A percentile compares a stretch with the other conserved stretches of the same genome.
These are phyloP conservation scores for Maconellicoccus hirsutus DNA, from an alignment of 1,140 invertebrate species.

Conservation along the genomic window DNA sequence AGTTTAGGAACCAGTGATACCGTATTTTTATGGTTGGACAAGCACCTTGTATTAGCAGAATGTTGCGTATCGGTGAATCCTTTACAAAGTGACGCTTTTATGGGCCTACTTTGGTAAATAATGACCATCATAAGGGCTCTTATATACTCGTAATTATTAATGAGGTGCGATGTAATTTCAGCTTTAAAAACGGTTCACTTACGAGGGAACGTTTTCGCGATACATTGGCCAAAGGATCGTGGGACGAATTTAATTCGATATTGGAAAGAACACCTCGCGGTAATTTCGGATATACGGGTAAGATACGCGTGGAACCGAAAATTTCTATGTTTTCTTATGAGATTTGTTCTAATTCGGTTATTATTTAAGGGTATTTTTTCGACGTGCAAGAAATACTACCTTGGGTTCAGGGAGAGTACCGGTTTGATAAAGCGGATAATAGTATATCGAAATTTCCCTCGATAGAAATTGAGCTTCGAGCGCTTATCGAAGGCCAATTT, in stretches of 20 bases:
- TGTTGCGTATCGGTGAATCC: slow-evolving; percentile 85
- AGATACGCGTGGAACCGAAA: too few species aligned
- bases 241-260: slow-evolving; percentile 75
- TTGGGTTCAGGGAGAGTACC: slow-evolving; percentile 40
- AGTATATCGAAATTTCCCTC: slow-evolving; percentile 44
- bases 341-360: too few species aligned
- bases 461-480: slow-evolving; percentile 73
- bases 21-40: slow-evolving; percentile 63
- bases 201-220: slow-evolving; percentile 75
- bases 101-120: slow-evolving; percentile 74
- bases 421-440: slow-evolving; percentile 48
- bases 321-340: not conserved
- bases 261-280: slow-evolving; percentile 73
- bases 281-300: slow-evolving; percentile 85
- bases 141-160: too few species aligned
- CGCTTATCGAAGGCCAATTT: slow-evolving; percentile 84
- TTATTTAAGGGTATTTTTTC: slow-evolving; percentile 67
- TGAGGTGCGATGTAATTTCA: too few species aligned
- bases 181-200: slow-evolving; percentile 88
- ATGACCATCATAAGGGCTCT: too few species aligned
- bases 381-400: slow-evolving; percentile 75
- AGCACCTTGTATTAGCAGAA: slow-evolving; percentile 51
- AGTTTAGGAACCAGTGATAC: slow-evolving; percentile 91
- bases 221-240: slow-evolving; percentile 57
- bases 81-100: slow-evolving; percentile 57